Evolutionary conservation across 2,888 invertebrate species (phyloP).

Genomic region (Cheilosia urbana): DNA sequence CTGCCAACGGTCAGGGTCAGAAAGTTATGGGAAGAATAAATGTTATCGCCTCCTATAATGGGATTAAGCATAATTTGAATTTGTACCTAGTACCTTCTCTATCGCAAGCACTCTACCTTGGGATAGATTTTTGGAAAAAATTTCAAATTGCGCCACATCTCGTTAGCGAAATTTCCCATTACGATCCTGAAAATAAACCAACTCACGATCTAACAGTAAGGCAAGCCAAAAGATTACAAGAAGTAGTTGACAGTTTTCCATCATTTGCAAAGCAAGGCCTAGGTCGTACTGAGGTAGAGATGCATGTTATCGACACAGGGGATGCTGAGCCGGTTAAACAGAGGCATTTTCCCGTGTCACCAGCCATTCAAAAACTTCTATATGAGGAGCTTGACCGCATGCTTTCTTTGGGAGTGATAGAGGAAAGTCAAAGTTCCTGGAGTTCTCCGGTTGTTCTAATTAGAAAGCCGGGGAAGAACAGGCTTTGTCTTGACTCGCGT

Average conservation of each 20-base stretch:
- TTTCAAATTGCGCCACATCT: neutral
- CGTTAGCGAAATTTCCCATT: neutral
- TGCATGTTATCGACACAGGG: too few relatives aligned
- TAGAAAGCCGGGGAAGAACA: slow-evolving; percentile 3
- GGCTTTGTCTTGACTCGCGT: too few relatives aligned
- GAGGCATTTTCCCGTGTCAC: neutral
- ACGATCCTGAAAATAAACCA: neutral
- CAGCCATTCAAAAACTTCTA: slow-evolving; percentile 5
- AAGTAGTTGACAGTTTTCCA: neutral
- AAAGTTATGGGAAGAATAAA: slow-evolving; percentile 2
- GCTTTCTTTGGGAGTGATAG: too few relatives aligned
- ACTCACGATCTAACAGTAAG: neutral
- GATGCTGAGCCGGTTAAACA: too few relatives aligned
- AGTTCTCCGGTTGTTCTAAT: too few relatives aligned
- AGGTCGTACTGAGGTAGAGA: neutral
- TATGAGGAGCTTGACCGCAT: too few relatives aligned
- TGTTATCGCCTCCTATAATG: neutral
- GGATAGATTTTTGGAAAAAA: neutral
- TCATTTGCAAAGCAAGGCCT: neutral
- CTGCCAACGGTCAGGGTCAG: neutral
- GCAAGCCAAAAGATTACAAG: neutral
- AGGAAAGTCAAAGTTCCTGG: too few relatives aligned
- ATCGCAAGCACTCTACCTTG: neutral
- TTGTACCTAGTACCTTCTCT: neutral
- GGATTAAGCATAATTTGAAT: neutral